Percentiles rank a stretch among this genome's conserved stretches.
Conservation (phyloP, 2,797 vertebrate genomes). For the Phataginus tetradactyla region DNA sequence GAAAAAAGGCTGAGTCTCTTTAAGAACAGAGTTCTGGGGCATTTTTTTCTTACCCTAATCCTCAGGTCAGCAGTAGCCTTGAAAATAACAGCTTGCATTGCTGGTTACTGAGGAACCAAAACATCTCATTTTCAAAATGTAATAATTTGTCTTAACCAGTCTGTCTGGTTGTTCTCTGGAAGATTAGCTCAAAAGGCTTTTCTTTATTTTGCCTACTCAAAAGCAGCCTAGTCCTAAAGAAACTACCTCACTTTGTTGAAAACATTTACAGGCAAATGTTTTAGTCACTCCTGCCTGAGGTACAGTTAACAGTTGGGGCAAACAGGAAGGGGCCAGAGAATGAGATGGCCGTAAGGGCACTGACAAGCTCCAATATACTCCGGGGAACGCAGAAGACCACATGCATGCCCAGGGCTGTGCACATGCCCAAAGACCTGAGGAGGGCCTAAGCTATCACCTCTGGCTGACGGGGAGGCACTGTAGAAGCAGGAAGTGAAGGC, state of each 20-base stretch:
- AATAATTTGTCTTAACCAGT: neutral
- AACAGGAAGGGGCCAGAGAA: neutral
- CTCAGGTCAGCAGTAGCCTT: neutral
- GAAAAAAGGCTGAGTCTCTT: neutral
- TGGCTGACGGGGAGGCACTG: neutral
- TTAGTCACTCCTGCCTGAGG: neutral
- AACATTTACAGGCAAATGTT: conserved; percentile 30
- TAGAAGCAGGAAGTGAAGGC: conserved; percentile 26
- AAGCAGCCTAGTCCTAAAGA: neutral
- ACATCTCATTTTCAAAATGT: neutral
- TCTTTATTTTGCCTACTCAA: neutral
- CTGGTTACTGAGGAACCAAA: neutral
- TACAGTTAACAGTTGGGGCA: neutral
- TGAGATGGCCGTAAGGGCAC: neutral
- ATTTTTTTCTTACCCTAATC: neutral
- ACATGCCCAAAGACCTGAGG: neutral
- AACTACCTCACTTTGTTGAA: neutral
- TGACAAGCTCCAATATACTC: neutral
- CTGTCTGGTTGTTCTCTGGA: neutral
- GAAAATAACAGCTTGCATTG: neutral
- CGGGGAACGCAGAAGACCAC: neutral
- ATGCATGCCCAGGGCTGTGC: neutral
- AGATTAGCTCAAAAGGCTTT: neutral
- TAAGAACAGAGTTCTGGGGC: neutral
- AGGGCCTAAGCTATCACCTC: neutral